Percentiles rank a stretch among this genome's conserved stretches.
Conservation (phyloP, 2,797 vertebrate genomes). For the Melanotaenia parkinsoni region DNA sequence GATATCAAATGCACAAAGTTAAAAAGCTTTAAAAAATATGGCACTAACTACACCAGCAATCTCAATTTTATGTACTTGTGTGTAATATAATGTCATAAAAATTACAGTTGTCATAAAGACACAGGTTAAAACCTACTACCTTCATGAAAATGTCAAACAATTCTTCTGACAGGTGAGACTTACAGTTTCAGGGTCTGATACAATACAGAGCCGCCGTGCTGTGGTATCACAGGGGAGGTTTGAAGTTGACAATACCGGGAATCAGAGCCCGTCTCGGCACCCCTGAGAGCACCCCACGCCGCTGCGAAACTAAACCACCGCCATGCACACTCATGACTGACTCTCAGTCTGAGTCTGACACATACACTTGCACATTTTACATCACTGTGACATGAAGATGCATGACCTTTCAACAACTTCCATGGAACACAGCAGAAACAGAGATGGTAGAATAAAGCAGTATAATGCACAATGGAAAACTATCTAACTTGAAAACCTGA, state of each 20-base stretch:
- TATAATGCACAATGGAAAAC: conserved; percentile 5
- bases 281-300: conserved; percentile 64
- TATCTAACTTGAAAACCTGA: not conserved
- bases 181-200: conserved; percentile 67
- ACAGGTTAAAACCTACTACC: conserved; percentile 7
- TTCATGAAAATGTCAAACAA: conserved; percentile 57
- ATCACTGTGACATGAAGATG: conserved; percentile 51
- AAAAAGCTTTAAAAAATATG: not conserved
- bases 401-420: conserved; percentile 68
- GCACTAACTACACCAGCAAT: not conserved
- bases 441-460: not conserved
- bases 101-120: conserved; percentile 9
- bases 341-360: conserved; percentile 84
- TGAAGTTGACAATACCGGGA: conserved; percentile 73
- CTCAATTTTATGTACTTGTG: not conserved
- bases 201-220: conserved; percentile 76
- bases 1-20: not conserved
- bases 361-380: conserved; percentile 58
- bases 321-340: conserved; percentile 81
- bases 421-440: conserved; percentile 29
- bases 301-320: conserved; percentile 74
- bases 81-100: not conserved
- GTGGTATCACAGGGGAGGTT: conserved; percentile 80
- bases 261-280: conserved; percentile 57
- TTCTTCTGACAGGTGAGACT: conserved; percentile 47